Conservation (phyloP, 2,888 invertebrate species). For the Diplolepis rosae region DNA sequence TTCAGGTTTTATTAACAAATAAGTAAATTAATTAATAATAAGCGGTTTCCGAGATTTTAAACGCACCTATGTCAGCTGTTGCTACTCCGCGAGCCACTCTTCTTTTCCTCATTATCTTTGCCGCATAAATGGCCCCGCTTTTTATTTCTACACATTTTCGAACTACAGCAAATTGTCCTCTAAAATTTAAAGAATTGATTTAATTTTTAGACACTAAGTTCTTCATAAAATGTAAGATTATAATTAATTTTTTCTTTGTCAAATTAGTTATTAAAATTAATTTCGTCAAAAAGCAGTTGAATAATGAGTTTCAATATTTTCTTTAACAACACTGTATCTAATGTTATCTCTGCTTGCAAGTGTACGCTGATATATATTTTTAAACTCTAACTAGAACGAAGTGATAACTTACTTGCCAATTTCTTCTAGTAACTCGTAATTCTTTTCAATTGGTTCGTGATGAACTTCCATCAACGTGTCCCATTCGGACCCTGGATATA, state of each 20-base stretch:
- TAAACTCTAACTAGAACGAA: background rate
- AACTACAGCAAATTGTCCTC: constrained; percentile 81
- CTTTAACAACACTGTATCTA: too few species aligned
- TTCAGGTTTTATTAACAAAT: constrained; percentile 18
- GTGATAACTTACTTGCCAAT: constrained; percentile 75
- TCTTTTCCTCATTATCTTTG: constrained; percentile 79
- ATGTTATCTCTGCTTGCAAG: too few species aligned
- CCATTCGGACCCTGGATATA: constrained; percentile 66
- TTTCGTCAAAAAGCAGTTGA: too few species aligned
- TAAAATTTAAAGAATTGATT: constrained; percentile 63
- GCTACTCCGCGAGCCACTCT: constrained; percentile 77
- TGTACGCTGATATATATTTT: background rate
- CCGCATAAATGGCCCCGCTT: constrained; percentile 77
- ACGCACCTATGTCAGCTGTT: constrained; percentile 76
- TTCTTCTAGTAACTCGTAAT: constrained; percentile 76
- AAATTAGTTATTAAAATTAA: too few species aligned
- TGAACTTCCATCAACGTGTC: constrained; percentile 73
- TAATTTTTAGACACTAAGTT: background rate
- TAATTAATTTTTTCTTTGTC: too few species aligned
- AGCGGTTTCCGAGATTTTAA: background rate
- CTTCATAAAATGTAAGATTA: too few species aligned
- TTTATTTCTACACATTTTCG: constrained; percentile 76
- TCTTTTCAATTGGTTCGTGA: constrained; percentile 75
- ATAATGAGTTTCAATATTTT: too few species aligned
- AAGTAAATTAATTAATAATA: too few species aligned